Percentiles rank a stretch among this genome's conserved stretches.
phyloP scores from a whole-genome alignment of 2,888 invertebrate genomes.

The Azorinus chamasolen region DNA sequence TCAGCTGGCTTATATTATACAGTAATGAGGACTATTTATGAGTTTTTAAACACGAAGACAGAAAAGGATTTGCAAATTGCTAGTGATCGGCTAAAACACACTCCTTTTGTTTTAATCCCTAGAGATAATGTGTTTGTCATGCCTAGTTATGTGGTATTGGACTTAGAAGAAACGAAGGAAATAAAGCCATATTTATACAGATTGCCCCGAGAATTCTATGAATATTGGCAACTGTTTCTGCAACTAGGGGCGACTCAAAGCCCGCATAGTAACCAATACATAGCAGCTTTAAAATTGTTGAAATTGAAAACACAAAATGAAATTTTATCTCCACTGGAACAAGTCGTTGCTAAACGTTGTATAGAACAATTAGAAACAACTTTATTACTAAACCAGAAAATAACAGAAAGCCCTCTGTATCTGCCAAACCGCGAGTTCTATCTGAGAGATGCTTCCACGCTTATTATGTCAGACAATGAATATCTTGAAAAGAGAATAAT shows the following conservation, averaged over 20 bases:
- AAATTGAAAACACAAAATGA: too few relatives aligned
- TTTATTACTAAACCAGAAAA: too few relatives aligned
- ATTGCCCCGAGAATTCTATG: slow-evolving; percentile 29
- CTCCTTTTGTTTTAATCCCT: too few relatives aligned
- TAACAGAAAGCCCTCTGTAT: background rate
- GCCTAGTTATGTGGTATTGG: slow-evolving; percentile 16
- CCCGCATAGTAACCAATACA: slow-evolving; percentile 30
- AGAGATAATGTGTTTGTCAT: slow-evolving; percentile 9
- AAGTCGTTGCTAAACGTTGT: too few relatives aligned
- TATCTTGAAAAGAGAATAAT: slow-evolving; percentile 24
- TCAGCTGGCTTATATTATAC: too few relatives aligned
- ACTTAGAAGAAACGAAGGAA: slow-evolving; percentile 7
- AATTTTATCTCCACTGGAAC: too few relatives aligned
- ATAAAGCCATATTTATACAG: slow-evolving; percentile 37
- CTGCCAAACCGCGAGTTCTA: slow-evolving; percentile 8
- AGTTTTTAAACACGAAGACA: too few relatives aligned
- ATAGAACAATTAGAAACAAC: too few relatives aligned
- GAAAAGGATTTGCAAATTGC: too few relatives aligned
- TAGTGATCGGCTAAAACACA: too few relatives aligned
- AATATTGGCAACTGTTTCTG: slow-evolving; percentile 25
- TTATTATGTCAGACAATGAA: slow-evolving; percentile 35
- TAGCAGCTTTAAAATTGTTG: background rate
- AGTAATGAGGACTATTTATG: too few relatives aligned
- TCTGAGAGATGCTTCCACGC: slow-evolving; percentile 1
- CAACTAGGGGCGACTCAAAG: slow-evolving; percentile 23